These are phyloP conservation scores for Agonopterix heracliana DNA, from an alignment of 2,888 invertebrate species.

Conservation along the genomic window DNA sequence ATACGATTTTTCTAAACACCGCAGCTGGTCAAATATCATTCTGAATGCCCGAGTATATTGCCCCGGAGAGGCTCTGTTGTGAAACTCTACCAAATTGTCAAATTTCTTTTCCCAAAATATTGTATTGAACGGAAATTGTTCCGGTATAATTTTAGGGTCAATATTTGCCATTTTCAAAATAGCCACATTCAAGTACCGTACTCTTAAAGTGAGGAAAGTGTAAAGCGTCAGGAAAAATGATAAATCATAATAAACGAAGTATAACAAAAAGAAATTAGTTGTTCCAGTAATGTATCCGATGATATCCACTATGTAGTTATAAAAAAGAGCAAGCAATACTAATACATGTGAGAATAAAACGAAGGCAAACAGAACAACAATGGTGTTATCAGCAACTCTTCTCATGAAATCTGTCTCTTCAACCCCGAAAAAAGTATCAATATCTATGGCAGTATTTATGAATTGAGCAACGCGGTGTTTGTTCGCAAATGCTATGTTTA, in stretches of 20 bases:
- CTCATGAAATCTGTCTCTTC: conserved; percentile 51
- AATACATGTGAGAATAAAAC: conserved; percentile 24
- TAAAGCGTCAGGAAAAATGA: conserved; percentile 27
- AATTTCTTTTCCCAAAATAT: conserved; percentile 40
- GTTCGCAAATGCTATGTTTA: conserved; percentile 35
- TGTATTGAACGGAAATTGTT: conserved; percentile 33
- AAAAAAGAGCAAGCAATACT: conserved; percentile 10
- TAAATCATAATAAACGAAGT: conserved; percentile 34
- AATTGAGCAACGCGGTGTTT: conserved; percentile 27
- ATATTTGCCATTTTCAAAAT: conserved; percentile 40
- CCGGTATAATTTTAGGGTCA: conserved; percentile 36
- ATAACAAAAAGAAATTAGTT: conserved; percentile 30
- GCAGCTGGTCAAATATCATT: conserved; percentile 33
- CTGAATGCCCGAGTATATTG: conserved; percentile 31
- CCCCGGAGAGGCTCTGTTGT: conserved; percentile 23
- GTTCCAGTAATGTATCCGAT: conserved; percentile 25
- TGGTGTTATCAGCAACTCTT: conserved; percentile 22
- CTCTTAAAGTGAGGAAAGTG: conserved; percentile 31
- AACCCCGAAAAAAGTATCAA: conserved; percentile 41
- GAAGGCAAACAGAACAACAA: conserved; percentile 11
- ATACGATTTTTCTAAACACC: conserved; percentile 27
- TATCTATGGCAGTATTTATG: conserved; percentile 32
- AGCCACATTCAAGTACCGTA: conserved; percentile 47
- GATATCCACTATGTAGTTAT: conserved; percentile 9
- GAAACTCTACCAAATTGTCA: conserved; percentile 36